These are phyloP conservation scores for Megalopta genalis DNA, from an alignment of 1,140 invertebrate species.

Conservation along the genomic window DNA sequence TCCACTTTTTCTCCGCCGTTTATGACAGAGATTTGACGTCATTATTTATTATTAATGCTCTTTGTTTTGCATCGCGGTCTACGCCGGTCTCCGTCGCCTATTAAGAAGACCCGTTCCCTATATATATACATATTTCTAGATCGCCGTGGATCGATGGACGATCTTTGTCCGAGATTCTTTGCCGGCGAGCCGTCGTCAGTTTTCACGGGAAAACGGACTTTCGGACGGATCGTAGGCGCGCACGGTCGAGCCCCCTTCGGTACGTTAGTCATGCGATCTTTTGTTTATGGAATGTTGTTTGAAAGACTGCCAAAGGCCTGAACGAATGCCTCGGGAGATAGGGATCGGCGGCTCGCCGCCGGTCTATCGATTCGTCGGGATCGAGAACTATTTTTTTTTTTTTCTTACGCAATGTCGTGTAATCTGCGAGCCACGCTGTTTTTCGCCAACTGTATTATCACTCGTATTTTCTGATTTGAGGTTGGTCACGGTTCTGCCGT, in stretches of 20 bases:
- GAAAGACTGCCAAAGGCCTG: slow-evolving; percentile 27
- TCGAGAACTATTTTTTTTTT: neutral
- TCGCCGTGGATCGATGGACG: no score
- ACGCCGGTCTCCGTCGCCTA: neutral
- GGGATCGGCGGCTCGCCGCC: slow-evolving; percentile 16
- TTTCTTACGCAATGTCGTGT: slow-evolving; percentile 11
- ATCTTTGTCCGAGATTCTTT: no score
- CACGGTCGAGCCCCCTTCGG: neutral
- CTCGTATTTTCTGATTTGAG: no score
- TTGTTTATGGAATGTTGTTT: slow-evolving; percentile 44
- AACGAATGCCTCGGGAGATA: slow-evolving; percentile 8
- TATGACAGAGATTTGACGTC: slow-evolving; percentile 31
- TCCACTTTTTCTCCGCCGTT: no score
- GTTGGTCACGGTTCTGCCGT: no score
- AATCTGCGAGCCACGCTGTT: neutral
- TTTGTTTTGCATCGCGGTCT: slow-evolving; percentile 12
- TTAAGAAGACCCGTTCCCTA: no score
- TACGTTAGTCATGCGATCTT: neutral
- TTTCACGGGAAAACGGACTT: neutral
- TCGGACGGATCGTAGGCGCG: neutral
- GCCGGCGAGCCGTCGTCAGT: neutral
- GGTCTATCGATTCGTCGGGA: slow-evolving; percentile 10
- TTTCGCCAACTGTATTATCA: no score
- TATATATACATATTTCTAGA: no score
- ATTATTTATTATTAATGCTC: slow-evolving; percentile 37